phyloP scores from a whole-genome alignment of 2,113 vertebrate genomes.

The Hepsetus odoe region DNA sequence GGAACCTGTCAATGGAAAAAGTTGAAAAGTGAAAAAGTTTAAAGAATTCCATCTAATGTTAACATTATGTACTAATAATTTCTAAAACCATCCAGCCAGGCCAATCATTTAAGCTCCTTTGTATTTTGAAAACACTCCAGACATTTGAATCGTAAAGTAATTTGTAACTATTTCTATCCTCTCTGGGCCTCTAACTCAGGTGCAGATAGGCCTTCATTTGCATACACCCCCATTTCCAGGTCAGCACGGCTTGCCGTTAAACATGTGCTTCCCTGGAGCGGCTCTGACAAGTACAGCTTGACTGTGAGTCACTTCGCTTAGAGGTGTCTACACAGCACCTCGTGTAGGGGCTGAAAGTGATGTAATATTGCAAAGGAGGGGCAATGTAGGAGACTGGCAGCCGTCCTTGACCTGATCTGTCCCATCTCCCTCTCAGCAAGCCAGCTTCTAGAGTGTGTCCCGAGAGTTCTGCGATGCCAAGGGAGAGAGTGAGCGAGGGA shows the following conservation, averaged over 20 bases:
- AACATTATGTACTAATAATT: no score
- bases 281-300: conserved; percentile 14
- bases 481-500: neutral
- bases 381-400: neutral
- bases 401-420: conserved; percentile 23
- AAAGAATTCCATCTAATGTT: no score
- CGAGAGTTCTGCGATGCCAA: conserved; percentile 1
- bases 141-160: neutral
- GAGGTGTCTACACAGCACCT: conserved; percentile 6
- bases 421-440: conserved; percentile 7
- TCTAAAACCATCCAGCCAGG: no score
- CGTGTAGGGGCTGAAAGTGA: conserved; percentile 29
- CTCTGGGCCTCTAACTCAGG: neutral
- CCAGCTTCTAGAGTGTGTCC: neutral
- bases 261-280: conserved; percentile 12
- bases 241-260: conserved; percentile 28
- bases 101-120: no score
- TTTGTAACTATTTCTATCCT: neutral
- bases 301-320: conserved; percentile 36
- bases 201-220: conserved; percentile 27
- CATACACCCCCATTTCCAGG: conserved; percentile 37
- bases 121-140: neutral
- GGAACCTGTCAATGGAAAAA: no score
- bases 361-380: neutral
- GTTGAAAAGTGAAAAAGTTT: no score